A percentile compares a stretch with the other conserved stretches of the same genome.
Conservation (phyloP, 2,888 invertebrate species). For the Metalampra italica region DNA sequence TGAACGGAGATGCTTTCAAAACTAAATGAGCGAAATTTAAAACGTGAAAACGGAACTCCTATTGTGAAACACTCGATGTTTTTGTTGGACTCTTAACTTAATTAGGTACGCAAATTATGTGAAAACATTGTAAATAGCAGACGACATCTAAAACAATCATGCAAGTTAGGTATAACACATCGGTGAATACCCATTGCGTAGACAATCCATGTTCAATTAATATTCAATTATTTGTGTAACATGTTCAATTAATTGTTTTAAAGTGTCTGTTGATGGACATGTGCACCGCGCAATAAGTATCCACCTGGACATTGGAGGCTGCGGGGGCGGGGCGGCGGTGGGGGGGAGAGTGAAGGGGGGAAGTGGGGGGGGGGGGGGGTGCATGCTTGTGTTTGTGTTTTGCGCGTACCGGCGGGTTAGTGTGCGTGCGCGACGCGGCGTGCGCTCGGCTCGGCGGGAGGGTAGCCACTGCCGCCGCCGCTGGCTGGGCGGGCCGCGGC, state of each 20-base stretch:
- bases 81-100: no score
- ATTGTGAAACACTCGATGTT: no score
- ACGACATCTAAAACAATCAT: neutral
- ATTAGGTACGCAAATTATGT: no score
- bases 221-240: no score
- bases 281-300: slow-evolving; percentile 50
- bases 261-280: slow-evolving; percentile 24
- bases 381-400: slow-evolving; percentile 53
- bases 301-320: slow-evolving; percentile 35
- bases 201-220: slow-evolving; percentile 10
- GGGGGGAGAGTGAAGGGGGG: slow-evolving; percentile 11
- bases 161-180: neutral
- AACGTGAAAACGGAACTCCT: no score
- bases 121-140: neutral
- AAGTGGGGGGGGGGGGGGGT: slow-evolving; percentile 15
- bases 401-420: slow-evolving; percentile 73
- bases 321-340: slow-evolving; percentile 15
- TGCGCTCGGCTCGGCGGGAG: slow-evolving; percentile 71
- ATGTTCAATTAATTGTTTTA: slow-evolving; percentile 22
- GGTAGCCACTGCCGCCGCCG: slow-evolving; percentile 60
- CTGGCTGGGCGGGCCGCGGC: slow-evolving; percentile 21
- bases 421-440: slow-evolving; percentile 62
- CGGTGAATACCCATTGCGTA: slow-evolving; percentile 9
- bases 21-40: no score
- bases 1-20: no score